Evolutionary conservation across 2,113 vertebrate species (phyloP).

Genomic region (Pterocles gutturalis): DNA sequence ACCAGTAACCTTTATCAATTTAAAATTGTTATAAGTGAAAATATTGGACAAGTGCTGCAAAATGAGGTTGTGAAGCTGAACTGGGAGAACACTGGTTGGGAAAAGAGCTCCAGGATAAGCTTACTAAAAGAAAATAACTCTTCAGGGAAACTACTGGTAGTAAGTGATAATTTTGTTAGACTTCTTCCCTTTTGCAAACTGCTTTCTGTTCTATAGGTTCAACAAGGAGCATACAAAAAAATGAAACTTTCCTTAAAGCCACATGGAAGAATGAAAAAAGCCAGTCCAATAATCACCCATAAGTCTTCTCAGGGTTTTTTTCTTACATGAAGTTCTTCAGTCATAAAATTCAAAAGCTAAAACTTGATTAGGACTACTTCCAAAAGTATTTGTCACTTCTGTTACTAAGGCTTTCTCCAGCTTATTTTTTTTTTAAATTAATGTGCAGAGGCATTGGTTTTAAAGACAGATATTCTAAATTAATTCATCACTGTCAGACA

Average conservation of each 20-base stretch:
- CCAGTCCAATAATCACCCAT: conserved; percentile 17
- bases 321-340: conserved; percentile 42
- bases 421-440: background rate
- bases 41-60: background rate
- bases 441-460: background rate
- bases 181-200: background rate
- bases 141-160: background rate
- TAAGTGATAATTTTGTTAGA: background rate
- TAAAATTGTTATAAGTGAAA: background rate
- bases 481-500: background rate
- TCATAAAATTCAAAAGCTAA: conserved; percentile 55
- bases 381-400: conserved; percentile 15
- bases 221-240: background rate
- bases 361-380: conserved; percentile 26
- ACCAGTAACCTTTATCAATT: background rate
- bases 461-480: background rate
- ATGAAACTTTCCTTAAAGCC: background rate
- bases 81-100: background rate
- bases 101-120: background rate
- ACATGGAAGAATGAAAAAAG: conserved; percentile 11
- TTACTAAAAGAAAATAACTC: background rate
- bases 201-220: background rate
- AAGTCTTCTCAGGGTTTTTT: background rate
- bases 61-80: background rate
- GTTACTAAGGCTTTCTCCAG: background rate